Evolutionary conservation across 1,140 invertebrate genomes (phyloP), one percentile per base, ranked within the genome.

Genomic region (Eciton burchellii): DNA sequence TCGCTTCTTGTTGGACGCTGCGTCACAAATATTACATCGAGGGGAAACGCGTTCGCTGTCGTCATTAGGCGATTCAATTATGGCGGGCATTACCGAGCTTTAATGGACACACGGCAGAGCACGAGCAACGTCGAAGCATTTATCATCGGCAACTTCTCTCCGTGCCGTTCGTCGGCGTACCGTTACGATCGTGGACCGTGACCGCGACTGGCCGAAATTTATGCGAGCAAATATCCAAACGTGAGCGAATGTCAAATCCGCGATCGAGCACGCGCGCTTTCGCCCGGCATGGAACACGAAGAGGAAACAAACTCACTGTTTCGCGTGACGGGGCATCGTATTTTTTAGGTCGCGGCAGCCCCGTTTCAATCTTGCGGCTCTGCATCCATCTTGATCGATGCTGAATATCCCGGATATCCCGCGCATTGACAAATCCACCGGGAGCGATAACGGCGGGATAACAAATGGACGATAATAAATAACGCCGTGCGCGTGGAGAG

Each of bases 141-240:
- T 84, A 24, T 85, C 71, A 85, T 45, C 45, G 26, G 43, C 35
- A 26, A 74, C 66, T 71, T 49, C 49, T 65, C n/a, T 52, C 56
- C 62, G 45, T 72, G 62, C 41, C 82, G 21, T 79, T 72, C 35
- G 60, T 63, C 83, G 83, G 84, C 71, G 79, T 73, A n/a, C 79
- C 71, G 66, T 73, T 60, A 29, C 43, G 77, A 60, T 68, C 26
- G 60, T 54, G 45, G 35, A 57, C 41, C 81, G 59, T 66, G 63
- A 85, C 85, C n/a, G 41, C 66, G 56, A 83, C 68, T 85, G 26
- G 21, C 26, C 21, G 16, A 56, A 82, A 85, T 86, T 65, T 85
- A 85, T 82, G 66, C 73, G 76, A 86, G 68, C 66, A 74, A 81
- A 85, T 85, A 85, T 84, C 68, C 56, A 65, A n/a, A 63, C 14